Evolutionary conservation across 2,113 vertebrate species (phyloP).

Genomic region (Neodon shergylaensis): DNA sequence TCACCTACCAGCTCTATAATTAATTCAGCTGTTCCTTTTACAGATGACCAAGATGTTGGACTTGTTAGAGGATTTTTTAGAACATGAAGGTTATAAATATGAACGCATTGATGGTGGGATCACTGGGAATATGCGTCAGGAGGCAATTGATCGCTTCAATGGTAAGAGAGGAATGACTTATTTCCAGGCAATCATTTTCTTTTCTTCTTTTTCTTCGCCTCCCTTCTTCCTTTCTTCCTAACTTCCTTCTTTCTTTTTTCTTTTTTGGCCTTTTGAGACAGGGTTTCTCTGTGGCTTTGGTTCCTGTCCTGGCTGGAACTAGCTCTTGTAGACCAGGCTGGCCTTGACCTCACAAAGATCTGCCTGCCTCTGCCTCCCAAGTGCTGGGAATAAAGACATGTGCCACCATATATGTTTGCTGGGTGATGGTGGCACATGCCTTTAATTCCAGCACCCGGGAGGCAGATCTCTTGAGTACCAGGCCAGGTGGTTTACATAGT

Average conservation of each 20-base stretch:
- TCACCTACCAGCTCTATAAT: not conserved
- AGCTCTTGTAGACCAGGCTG: too few relatives aligned
- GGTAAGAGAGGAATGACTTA: conserved; percentile 82
- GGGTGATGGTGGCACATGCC: not conserved
- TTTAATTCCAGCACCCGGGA: not conserved
- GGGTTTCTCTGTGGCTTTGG: too few relatives aligned
- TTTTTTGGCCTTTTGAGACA: too few relatives aligned
- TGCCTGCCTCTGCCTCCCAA: too few relatives aligned
- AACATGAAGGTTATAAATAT: conserved; percentile 98
- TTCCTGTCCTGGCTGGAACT: too few relatives aligned
- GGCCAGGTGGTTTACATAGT: not conserved
- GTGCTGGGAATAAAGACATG: too few relatives aligned
- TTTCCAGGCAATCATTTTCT: not conserved
- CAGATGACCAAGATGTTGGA: conserved; percentile 99
- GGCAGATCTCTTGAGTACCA: not conserved
- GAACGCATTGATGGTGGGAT: conserved; percentile 97
- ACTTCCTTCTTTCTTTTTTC: too few relatives aligned
- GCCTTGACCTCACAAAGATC: too few relatives aligned
- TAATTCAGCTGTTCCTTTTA: conserved; percentile 2
- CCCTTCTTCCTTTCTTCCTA: too few relatives aligned
- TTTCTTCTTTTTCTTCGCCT: not conserved
- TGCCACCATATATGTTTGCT: not conserved
- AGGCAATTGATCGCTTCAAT: conserved; percentile 98
- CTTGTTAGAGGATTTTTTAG: conserved; percentile 96
- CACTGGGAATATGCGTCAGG: conserved; percentile 97